A percentile compares a stretch with the other conserved stretches of the same genome.
These are phyloP conservation scores for Cheilosia grossa DNA, from an alignment of 2,888 invertebrate species.

Conservation along the genomic window DNA sequence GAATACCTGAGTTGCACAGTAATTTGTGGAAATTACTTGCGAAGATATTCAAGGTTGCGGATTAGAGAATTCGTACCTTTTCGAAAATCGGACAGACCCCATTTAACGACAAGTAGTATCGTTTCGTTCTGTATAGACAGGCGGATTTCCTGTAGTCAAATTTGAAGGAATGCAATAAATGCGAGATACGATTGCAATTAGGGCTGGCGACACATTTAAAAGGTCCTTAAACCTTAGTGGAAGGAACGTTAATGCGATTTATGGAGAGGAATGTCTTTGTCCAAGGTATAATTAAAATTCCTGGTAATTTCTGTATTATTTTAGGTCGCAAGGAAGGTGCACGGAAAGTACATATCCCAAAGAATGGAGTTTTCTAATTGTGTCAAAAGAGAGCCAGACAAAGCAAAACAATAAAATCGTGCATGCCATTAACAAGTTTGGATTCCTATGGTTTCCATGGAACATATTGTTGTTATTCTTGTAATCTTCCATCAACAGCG, in stretches of 20 bases:
- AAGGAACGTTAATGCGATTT: background rate
- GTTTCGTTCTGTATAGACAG: background rate
- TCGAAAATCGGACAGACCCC: background rate
- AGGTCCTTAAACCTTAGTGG: background rate
- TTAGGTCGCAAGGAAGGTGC: no score
- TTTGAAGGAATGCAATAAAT: slow-evolving; percentile 19
- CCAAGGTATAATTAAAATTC: background rate
- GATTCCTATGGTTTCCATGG: no score
- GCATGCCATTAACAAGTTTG: no score
- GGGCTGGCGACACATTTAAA: slow-evolving; percentile 33
- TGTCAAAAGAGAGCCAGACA: no score
- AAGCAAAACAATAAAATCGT: no score
- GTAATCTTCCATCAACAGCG: no score
- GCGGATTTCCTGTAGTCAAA: background rate
- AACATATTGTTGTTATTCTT: no score
- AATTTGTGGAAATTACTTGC: background rate
- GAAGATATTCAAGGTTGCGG: slow-evolving; percentile 35
- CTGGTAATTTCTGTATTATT: no score
- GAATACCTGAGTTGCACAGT: slow-evolving; percentile 19
- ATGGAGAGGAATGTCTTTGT: background rate
- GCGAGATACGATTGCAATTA: slow-evolving; percentile 50
- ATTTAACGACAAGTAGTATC: no score
- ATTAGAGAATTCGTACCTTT: background rate
- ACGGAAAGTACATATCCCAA: no score
- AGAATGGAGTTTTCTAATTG: no score